Conservation (phyloP, 2,888 invertebrate genomes). For the Plagodis dolabraria region DNA sequence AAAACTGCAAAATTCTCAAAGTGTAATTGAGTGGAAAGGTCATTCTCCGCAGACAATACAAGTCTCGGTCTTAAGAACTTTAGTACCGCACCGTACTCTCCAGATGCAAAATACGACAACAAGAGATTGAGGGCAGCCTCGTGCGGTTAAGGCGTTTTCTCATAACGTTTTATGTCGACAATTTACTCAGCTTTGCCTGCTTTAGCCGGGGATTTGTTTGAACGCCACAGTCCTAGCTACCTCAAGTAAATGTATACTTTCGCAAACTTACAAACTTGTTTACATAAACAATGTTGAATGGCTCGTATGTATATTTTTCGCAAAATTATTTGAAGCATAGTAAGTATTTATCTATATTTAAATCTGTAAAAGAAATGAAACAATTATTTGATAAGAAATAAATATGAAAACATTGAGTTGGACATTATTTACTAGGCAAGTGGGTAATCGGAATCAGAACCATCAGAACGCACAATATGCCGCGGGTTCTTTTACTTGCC, state of each 20-base stretch:
- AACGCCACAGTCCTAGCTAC: slow-evolving; percentile 53
- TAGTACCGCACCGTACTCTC: slow-evolving; percentile 51
- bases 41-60: slow-evolving; percentile 50
- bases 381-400: too few relatives aligned
- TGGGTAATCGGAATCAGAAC: too few relatives aligned
- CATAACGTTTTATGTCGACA: slow-evolving; percentile 73
- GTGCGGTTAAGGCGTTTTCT: slow-evolving; percentile 65
- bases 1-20: neutral
- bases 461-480: too few relatives aligned
- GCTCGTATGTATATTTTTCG: neutral
- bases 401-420: too few relatives aligned
- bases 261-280: slow-evolving; percentile 36
- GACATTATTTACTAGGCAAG: neutral
- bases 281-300: slow-evolving; percentile 3
- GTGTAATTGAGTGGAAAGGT: slow-evolving; percentile 40
- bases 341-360: neutral
- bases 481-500: too few relatives aligned
- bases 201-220: slow-evolving; percentile 67
- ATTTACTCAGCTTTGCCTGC: slow-evolving; percentile 55
- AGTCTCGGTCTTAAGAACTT: slow-evolving; percentile 40
- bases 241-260: slow-evolving; percentile 50
- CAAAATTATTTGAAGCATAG: neutral
- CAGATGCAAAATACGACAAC: slow-evolving; percentile 62
- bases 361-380: neutral
- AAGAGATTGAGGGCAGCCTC: slow-evolving; percentile 59